A percentile compares a stretch with the other conserved stretches of the same genome.
Conservation (phyloP, 2,113 vertebrate species). For the Catagonus wagneri region DNA sequence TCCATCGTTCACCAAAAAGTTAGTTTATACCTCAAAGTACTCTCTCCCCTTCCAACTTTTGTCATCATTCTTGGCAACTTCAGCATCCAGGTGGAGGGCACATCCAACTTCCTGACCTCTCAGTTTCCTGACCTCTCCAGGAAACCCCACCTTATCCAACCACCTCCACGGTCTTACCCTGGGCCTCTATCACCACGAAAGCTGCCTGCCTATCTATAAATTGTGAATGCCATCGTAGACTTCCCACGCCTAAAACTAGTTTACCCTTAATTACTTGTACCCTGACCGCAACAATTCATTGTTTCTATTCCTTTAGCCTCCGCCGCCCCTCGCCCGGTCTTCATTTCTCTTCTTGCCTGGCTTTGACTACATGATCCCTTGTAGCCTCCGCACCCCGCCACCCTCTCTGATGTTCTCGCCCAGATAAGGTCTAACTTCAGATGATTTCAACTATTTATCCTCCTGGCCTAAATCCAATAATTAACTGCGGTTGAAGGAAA, state of each 20-base stretch:
- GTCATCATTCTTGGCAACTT: constrained; percentile 64
- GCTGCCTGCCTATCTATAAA: background rate
- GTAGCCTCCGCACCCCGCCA: no score
- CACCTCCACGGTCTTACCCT: background rate
- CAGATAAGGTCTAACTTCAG: constrained; percentile 31
- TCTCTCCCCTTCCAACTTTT: constrained; percentile 26
- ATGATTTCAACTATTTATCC: constrained; percentile 38
- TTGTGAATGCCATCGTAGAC: background rate
- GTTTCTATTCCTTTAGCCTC: background rate
- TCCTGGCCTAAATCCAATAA: background rate
- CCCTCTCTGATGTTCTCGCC: background rate
- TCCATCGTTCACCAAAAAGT: constrained; percentile 56
- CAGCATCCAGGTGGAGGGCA: constrained; percentile 38
- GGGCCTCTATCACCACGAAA: background rate
- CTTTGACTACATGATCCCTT: background rate
- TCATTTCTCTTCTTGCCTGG: background rate
- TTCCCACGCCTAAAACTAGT: background rate
- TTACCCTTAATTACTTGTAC: background rate
- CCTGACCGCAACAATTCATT: background rate
- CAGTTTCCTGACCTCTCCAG: constrained; percentile 55
- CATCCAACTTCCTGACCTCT: background rate
- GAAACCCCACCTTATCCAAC: constrained; percentile 59
- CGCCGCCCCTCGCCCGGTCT: background rate
- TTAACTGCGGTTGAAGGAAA: background rate
- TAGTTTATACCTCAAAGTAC: constrained; percentile 30